Base-by-base conservation (phyloP, 2,797 vertebrate species). In the Tadarida brasiliensis region DNA sequence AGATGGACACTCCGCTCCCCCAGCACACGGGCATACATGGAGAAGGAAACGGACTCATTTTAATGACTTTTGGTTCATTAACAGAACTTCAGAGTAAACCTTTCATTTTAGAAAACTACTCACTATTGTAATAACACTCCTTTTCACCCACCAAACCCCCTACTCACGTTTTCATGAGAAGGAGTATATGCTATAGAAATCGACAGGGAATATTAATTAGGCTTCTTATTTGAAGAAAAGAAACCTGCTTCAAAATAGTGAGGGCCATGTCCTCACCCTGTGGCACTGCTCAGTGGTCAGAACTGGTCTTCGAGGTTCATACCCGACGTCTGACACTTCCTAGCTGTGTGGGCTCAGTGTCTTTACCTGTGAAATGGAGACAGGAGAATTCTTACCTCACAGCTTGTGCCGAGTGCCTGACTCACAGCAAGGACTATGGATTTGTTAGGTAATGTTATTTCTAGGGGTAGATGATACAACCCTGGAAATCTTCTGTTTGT, bases 1-100 rank as follows among this genome's bases (percentile, higher is more conserved):
- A 19, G 3, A 11, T 56, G 20, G 33, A n/a, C 14, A 11, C 22
- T 28, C 20, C 8, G 11, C 5, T 44, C 44, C 6, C 17, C 22
- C 3, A 59, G 6, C 20, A 61, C 22, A 22, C 0, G 5, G 14
- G n/a, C 10, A 19, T 5, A 7, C n/a, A 16, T 0, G 1, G 6
- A 61, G 28, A 49, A 44, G 7, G 59, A 67, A 67, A 84, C 1
- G 51, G 71, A 84, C 19, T 22, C 15, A 54, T 39, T 47, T 74
- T 39, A 88, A 61, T 68, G n/a, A 35, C 22, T 68, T 91, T 91
- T 12, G 68, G 24, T 51, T 70, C 22, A 51, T 68, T 35, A 49
- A 17, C 28, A 68, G 16, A 57, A 30, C 59, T 94, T 78, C 71
- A 44, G 7, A 84, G 30, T 78, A 61, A 59, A 51, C 19, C 30